Evolutionary conservation across 2,888 invertebrate genomes (phyloP), one percentile per base, ranked within the genome.

Genomic region (Plemyria rubiginata): DNA sequence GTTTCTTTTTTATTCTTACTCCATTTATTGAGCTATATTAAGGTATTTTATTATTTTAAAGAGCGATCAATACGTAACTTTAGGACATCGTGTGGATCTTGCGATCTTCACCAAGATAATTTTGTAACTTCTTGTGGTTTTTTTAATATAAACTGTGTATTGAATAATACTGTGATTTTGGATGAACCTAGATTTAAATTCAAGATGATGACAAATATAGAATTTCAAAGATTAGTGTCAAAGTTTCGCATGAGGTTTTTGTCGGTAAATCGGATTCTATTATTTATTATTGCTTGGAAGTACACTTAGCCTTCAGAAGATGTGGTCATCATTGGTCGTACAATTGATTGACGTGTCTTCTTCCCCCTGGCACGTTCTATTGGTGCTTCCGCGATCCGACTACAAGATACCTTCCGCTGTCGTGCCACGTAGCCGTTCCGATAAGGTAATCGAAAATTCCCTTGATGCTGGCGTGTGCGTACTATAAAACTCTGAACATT

Each of bases 401-500:
- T 38, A 54, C 53, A 45, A 32, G 52, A 22, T 28, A 43, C 62
- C 57, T 57, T 62, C 48, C 56, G 52, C 16, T 41, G 48, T 53
- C 58, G 15, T 32, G 52, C 56, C 58, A 40, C 36, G 53, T 41
- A 38, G 9, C 36, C 41, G 29, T 51, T 52, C 43, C 12, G 16
- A 11, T 45, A 45, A 11, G 16, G 45, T 16, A 45, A 16, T 45
- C 16, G 9, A 43, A 43, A 43, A 45, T 16, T 45, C 45, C 9
- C 16, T 45, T 45, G 16, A 4, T 16, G 45, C 11, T 11, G 16
- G 16, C 45, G 9, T 15, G 43, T 15, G 43, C 15, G 9, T 13
- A 15, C 8, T 0, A 45, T 16, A 43, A 43, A 15, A 43, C 43
- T 15, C n/a, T n/a, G 40, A 41, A 13, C 8, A 15, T 1, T 43